phyloP scores from a whole-genome alignment of 2,888 invertebrate genomes.

The Noctua fimbriata region DNA sequence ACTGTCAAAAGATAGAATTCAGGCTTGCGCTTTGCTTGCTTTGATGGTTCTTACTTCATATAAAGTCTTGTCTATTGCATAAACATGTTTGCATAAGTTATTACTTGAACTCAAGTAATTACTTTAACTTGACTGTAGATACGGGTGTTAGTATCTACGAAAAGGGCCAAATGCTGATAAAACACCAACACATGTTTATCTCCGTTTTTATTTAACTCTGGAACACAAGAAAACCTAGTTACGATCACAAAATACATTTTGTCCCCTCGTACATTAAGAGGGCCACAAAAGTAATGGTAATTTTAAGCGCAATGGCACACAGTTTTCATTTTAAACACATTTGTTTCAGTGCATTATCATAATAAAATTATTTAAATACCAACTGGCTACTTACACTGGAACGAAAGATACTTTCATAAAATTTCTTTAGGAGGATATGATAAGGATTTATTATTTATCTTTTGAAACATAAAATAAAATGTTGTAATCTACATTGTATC shows the following conservation, averaged over 20 bases:
- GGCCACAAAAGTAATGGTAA: constrained; percentile 46
- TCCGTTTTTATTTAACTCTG: constrained; percentile 1
- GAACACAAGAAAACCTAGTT: constrained; percentile 19
- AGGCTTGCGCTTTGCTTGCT: too few species aligned
- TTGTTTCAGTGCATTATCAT: constrained; percentile 58
- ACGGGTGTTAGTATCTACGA: background rate
- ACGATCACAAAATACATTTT: constrained; percentile 16
- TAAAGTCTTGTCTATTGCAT: too few species aligned
- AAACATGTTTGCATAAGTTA: too few species aligned
- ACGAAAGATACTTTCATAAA: constrained; percentile 20
- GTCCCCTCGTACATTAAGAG: constrained; percentile 42
- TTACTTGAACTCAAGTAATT: too few species aligned
- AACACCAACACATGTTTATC: background rate
- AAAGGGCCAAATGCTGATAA: background rate
- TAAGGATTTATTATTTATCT: constrained; percentile 33
- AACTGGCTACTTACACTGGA: constrained; percentile 33
- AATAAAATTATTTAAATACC: constrained; percentile 63
- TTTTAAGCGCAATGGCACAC: constrained; percentile 46
- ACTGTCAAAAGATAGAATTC: too few species aligned
- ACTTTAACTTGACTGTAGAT: too few species aligned
- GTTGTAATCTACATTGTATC: background rate
- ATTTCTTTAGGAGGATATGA: constrained; percentile 27
- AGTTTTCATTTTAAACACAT: constrained; percentile 60
- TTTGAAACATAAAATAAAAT: background rate
- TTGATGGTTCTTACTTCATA: too few species aligned